Base-by-base conservation (phyloP, 2,888 invertebrate genomes). In the Eupsilia transversa region DNA sequence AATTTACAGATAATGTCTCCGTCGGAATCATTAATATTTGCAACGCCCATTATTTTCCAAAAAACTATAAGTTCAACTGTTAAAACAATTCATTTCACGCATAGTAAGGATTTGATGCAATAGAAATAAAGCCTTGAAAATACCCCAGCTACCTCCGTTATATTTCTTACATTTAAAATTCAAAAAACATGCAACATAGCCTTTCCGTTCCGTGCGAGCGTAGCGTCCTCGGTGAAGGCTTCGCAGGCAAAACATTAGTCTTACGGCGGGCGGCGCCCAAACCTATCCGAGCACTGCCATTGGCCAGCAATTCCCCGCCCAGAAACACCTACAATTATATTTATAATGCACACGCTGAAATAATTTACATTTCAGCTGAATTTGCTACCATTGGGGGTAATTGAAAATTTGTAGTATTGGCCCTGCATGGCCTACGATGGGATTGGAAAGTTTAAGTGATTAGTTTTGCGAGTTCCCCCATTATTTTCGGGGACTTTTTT, bases 381-480 rank as follows among this genome's bases (percentile, higher is more conserved):
- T 96, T 96, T 96, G 96, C 95, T 94, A 94, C 93, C 94, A 92
- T 94, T 92, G 92, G 89, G 94, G 94, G 95, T 96, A 96, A 96
- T 96, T 96, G 96, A 96, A 96, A 96, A 96, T 96, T 96, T 96
- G 96, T 96, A 95, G 95, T 96, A 96, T 95, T 94, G 95, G 94
- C 93, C 93, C 91, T 90, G 90, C 92, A 93, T 92, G 92, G 93
- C 93, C 93, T 92, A 92, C 91, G 90, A 91, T 89, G 88, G 88
- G 84, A 90, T 91, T 88, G 89, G 86, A 82, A 84, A 87, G 83
- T 91, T 87, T 92, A 93, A 93, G 92, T 92, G 93, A 94, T 95
- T 94, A 93, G 93, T 93, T 94, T 90, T 83, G 87, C 83, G 84
- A 82, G 86, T 83, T 79, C 71, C 74, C 73, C 80, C 67, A 80